Evolutionary conservation across 2,888 invertebrate species (phyloP).

Genomic region (Zygaena filipendulae): DNA sequence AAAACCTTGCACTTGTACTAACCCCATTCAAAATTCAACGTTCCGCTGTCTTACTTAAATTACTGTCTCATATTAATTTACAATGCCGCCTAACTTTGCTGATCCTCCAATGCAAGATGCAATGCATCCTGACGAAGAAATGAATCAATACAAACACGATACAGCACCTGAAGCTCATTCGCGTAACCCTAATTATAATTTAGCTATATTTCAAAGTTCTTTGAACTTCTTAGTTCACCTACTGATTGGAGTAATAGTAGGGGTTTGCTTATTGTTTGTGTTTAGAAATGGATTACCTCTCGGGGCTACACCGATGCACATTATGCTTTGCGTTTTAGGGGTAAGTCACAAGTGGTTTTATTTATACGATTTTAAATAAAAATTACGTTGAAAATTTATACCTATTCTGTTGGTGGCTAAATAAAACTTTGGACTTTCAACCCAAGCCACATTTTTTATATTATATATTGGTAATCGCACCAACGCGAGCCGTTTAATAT

Average conservation of each 20-base stretch:
- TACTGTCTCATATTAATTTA: too few species aligned
- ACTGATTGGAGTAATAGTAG: conserved; percentile 38
- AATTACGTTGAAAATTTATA: too few species aligned
- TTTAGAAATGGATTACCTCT: conserved; percentile 30
- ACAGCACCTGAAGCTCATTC: not conserved
- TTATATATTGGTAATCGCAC: too few species aligned
- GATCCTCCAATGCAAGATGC: too few species aligned
- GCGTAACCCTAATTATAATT: conserved; percentile 16
- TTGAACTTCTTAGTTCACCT: conserved; percentile 35
- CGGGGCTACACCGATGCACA: conserved; percentile 29
- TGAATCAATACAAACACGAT: conserved; percentile 1
- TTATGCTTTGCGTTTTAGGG: conserved; percentile 44
- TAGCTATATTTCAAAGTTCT: conserved; percentile 31
- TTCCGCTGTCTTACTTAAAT: too few species aligned
- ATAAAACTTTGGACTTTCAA: too few species aligned
- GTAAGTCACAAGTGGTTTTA: conserved; percentile 28
- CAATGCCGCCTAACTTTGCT: too few species aligned
- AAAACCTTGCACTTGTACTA: too few species aligned
- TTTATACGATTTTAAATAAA: not conserved
- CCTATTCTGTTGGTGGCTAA: too few species aligned
- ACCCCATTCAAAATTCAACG: too few species aligned
- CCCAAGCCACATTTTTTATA: too few species aligned
- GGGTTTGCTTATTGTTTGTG: conserved; percentile 26
- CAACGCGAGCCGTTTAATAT: too few species aligned
- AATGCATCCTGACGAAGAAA: conserved; percentile 18